These are phyloP conservation scores for Neolamprologus cancellatus DNA, from an alignment of 2,113 vertebrate species.

Conservation along the genomic window DNA sequence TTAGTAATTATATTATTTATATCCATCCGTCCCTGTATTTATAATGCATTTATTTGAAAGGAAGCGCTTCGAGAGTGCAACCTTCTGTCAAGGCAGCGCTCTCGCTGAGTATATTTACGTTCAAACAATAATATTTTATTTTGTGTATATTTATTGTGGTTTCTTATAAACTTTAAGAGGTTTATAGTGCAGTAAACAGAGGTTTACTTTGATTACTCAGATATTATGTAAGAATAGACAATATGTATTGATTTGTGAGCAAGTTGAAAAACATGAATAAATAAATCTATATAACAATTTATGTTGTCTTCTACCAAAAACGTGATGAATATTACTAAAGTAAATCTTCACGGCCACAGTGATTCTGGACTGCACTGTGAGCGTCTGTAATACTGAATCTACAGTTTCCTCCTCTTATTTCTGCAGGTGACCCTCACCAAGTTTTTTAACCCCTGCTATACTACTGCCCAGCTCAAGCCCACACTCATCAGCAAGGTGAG, in stretches of 20 bases:
- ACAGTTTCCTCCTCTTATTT: not conserved
- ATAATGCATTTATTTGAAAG: not conserved
- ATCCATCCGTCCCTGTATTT: not conserved
- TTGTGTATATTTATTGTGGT: rapidly evolving
- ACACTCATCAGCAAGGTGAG: slow-evolving; percentile 96
- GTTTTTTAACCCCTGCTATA: slow-evolving; percentile 99
- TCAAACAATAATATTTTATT: not conserved
- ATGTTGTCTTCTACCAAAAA: not conserved
- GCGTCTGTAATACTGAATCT: not conserved
- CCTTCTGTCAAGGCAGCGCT: rapidly evolving
- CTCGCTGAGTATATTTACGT: rapidly evolving
- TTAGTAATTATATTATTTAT: not conserved
- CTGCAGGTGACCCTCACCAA: slow-evolving; percentile 86
- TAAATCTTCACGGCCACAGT: not conserved
- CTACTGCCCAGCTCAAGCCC: slow-evolving; percentile 93
- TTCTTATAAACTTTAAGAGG: not conserved
- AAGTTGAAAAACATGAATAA: not conserved
- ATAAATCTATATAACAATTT: not conserved
- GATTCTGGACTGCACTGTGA: not conserved
- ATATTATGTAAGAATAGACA: not conserved
- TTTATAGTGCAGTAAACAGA: not conserved
- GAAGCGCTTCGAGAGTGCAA: not conserved
- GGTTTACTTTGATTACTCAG: not conserved
- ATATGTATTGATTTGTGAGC: not conserved
- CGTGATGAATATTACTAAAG: not conserved